Evolutionary conservation across 2,113 vertebrate genomes (phyloP).

Genomic region (Etia nguti): DNA sequence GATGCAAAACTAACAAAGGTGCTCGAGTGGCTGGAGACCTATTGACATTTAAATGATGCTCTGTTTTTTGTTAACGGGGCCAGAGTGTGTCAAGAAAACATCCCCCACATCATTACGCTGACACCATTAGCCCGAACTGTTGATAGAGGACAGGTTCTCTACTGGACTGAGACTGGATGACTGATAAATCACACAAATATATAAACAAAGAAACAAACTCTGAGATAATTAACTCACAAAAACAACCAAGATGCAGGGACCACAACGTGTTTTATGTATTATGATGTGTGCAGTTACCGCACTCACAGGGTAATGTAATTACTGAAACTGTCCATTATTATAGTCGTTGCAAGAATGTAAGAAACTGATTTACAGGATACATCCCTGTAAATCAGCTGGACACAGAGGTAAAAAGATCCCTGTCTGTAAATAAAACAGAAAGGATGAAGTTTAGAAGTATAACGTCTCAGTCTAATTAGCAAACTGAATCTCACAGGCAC

Average conservation of each 20-base stretch:
- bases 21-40: not conserved
- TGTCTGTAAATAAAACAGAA: not conserved
- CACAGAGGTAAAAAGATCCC: not conserved
- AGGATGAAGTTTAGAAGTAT: not conserved
- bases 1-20: not conserved
- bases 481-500: not conserved
- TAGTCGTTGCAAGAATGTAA: not conserved
- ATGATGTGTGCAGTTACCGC: too few species aligned
- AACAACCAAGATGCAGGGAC: not conserved
- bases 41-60: not conserved
- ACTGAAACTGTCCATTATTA: not conserved
- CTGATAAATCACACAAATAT: not conserved
- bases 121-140: not conserved
- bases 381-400: not conserved
- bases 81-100: not conserved
- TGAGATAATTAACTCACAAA: not conserved
- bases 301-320: not conserved
- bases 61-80: not conserved
- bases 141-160: not conserved
- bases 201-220: not conserved
- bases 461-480: fast-evolving
- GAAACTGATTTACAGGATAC: not conserved
- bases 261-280: too few species aligned
- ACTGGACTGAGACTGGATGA: not conserved
- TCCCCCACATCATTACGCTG: fast-evolving